These are phyloP conservation scores for Arvicanthis niloticus DNA, from an alignment of 2,113 vertebrate genomes.

Conservation along the genomic window DNA sequence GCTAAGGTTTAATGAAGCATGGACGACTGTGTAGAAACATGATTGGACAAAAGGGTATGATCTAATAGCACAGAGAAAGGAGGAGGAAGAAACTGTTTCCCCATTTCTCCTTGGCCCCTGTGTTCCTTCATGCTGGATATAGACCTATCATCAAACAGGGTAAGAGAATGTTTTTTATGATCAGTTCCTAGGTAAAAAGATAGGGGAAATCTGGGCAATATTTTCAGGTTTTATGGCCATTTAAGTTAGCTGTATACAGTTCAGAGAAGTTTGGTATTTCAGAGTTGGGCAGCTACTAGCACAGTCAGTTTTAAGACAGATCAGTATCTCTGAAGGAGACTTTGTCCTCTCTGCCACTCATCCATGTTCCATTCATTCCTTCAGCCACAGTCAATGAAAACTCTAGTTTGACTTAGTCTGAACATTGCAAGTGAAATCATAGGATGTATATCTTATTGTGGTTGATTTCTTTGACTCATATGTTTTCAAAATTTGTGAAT, in stretches of 20 bases:
- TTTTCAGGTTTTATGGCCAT: not conserved
- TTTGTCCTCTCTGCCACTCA: not conserved
- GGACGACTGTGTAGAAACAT: not conserved
- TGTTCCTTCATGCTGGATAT: not conserved
- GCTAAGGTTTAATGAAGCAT: not conserved
- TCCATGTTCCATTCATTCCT: not conserved
- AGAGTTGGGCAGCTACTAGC: not conserved
- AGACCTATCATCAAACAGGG: not conserved
- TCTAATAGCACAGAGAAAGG: not conserved
- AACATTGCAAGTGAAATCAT: slow-evolving; percentile 1
- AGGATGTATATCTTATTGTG: not conserved
- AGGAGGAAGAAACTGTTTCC: not conserved
- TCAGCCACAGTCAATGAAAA: not conserved
- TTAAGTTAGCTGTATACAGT: not conserved
- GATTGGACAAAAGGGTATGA: not conserved
- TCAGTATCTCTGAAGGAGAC: not conserved
- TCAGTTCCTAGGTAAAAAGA: not conserved
- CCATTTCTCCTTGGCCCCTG: not conserved
- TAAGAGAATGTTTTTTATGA: not conserved
- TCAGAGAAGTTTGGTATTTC: not conserved
- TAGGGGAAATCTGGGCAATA: not conserved
- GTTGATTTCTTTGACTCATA: not conserved
- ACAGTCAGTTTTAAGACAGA: not conserved
- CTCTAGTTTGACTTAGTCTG: not conserved
- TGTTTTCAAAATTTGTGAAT: not conserved